Conservation (phyloP, 2,113 vertebrate genomes). For the Verasper variegatus region DNA sequence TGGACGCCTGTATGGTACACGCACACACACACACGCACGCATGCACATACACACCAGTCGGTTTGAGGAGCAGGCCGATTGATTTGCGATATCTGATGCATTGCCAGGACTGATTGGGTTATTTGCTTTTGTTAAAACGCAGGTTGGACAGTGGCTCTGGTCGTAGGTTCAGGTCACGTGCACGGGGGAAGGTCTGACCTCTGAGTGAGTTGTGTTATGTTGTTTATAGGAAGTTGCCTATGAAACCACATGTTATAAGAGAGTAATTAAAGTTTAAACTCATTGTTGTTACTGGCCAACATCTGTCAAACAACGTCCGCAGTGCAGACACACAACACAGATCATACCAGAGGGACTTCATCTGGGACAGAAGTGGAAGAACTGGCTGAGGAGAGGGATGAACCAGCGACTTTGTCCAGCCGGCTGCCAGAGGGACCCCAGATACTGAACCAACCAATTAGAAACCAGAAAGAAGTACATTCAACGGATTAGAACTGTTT, state of each 20-base stretch:
- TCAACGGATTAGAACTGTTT: too few species aligned
- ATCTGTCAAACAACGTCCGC: too few species aligned
- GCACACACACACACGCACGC: background rate
- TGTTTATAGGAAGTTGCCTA: too few species aligned
- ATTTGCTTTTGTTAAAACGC: slow-evolving; percentile 5
- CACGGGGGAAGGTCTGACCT: background rate
- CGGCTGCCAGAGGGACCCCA: too few species aligned
- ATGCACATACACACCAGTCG: background rate
- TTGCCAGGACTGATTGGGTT: background rate
- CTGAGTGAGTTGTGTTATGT: background rate
- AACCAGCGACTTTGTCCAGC: too few species aligned
- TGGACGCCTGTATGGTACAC: background rate
- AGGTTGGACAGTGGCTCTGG: background rate
- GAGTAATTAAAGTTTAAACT: background rate
- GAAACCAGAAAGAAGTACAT: too few species aligned
- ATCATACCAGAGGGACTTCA: too few species aligned
- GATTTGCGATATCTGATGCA: background rate
- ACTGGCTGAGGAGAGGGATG: too few species aligned
- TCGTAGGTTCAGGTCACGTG: background rate
- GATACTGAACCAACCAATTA: too few species aligned
- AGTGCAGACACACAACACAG: too few species aligned
- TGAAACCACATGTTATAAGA: background rate
- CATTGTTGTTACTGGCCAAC: too few species aligned
- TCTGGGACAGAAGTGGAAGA: too few species aligned
- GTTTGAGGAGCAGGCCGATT: slow-evolving; percentile 1